Evolutionary conservation across 1,140 invertebrate species (phyloP), one percentile per base, ranked within the genome.

Genomic region (Magallana ariakensis): DNA sequence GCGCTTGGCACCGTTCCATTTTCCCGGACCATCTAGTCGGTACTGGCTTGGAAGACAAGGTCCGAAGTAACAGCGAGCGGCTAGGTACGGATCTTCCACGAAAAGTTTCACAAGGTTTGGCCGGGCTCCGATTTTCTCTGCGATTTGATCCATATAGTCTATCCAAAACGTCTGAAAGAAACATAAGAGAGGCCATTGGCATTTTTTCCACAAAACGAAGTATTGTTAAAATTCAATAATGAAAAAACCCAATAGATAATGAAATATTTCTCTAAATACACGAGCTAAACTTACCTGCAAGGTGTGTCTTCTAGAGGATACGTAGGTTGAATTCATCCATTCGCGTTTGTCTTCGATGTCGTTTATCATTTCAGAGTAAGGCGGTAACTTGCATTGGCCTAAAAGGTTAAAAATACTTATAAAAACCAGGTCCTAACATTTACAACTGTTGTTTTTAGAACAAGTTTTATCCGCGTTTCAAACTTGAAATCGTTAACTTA

Each of bases 21-120:
- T 85, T 84, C 94, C 90, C 1, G 95, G 95, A 11, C 89, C 92
- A 16, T 85, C 19, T 19, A 95, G 87, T 60, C 95, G 92, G 88
- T 95, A 96, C 89, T 95, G 95, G 84, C 95, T 95, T 0, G 95
- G 95, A 11, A 95, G 88, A 89, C 95, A 95, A 0, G 95, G 94
- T 0, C 95, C 95, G 86, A 94, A 92, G 22, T 94, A 90, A 54
- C 94, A 93, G 8, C 91, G 90, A 19, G 92, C 87, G 3, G 94
- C 95, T 33, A 96, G 88, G 26, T 89, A 88, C 0, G 95, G 94
- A 87, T 95, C 94, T 11, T 90, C 90, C 19, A 92, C 85, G 9
- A 94, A 89, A 58, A 94, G 55, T 60, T 87, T 86, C 54, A 85
- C 85, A 33, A 94, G 81, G 86, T 93, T 88, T 16, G 94, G 94